phyloP scores from a whole-genome alignment of 2,113 vertebrate species.

The Phyllostomus hastatus region DNA sequence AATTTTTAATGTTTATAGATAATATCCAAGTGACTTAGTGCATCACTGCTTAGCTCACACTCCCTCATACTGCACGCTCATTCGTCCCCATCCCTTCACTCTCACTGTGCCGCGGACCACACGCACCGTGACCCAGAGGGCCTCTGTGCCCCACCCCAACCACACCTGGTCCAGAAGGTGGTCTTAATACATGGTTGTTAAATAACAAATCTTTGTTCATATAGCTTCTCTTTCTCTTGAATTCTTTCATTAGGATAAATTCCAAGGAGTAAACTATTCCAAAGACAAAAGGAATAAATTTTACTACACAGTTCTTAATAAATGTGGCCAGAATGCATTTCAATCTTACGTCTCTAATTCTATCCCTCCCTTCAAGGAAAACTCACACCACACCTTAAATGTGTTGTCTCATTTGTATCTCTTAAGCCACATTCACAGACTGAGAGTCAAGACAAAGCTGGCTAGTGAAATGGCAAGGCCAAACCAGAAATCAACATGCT shows the following conservation, averaged over 20 bases:
- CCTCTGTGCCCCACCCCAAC: not conserved
- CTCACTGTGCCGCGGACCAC: not conserved
- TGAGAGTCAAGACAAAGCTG: not conserved
- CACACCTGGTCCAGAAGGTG: not conserved
- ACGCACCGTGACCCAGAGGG: not conserved
- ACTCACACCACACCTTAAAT: not conserved
- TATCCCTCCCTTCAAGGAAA: not conserved
- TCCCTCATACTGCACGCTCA: not conserved
- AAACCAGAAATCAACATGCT: not conserved
- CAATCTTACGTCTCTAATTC: not conserved
- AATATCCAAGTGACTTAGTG: not conserved
- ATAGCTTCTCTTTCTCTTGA: not conserved
- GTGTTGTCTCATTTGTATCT: not conserved
- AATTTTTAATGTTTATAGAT: not conserved
- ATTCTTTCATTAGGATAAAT: constrained; percentile 4
- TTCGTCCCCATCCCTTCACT: not conserved
- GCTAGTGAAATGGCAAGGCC: not conserved
- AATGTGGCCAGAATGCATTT: not conserved
- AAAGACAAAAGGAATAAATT: not conserved
- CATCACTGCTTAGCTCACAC: not conserved
- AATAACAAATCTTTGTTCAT: constrained; percentile 27
- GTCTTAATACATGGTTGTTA: not conserved
- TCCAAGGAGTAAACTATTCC: constrained; percentile 19
- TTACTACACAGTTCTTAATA: not conserved
- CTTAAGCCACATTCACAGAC: not conserved